Evolutionary conservation across 2,797 vertebrate genomes (phyloP), one percentile per base, ranked within the genome.

Genomic region (Sebastiscus tertius): DNA sequence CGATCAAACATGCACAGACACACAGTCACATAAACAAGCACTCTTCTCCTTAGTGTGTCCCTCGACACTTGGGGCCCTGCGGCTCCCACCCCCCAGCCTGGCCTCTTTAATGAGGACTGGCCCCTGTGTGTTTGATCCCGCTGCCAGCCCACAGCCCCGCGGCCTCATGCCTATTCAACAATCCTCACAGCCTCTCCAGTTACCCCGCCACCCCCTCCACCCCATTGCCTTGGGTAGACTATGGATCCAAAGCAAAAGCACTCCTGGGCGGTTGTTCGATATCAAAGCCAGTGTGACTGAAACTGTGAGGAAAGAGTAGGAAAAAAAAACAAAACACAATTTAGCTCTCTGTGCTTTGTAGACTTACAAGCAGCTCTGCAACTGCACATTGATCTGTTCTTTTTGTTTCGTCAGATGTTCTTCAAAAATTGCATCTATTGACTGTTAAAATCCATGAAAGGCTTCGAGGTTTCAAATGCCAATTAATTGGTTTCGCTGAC

Each of bases 101-200:
- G 89, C 88, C 90, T 88, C 86, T 83, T 93, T 96, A 96, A 96
- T 96, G 94, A 95, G 94, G 77, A 82, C 73, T 70, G 81, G 90
- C 87, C 88, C 90, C 83, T 87, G 81, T 75, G 81, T 67, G 89
- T 95, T 96, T 95, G 94, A 96, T 95, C 92, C 91, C 70, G 79
- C 82, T 92, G 89, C 92, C 92, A 95, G 84, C 87, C 33, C 33
- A 1, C 73, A 82, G 88, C 87, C 89, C 89, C 0, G 79, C 79
- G 75, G 91, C 90, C 89, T 94, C 91, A 94, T 95, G 90, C 84
- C 88, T 94, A 94, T 94, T 95, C 92, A 95, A 90, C 89, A 87
- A 59, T 83, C 86, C 85, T 86, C 79, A 55, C 80, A 77, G 79
- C 79, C 78, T 89, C 89, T 82, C 80, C 79, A 83, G 80, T 88